Conservation (phyloP, 2,113 vertebrate species). For the Etheostoma cragini region DNA sequence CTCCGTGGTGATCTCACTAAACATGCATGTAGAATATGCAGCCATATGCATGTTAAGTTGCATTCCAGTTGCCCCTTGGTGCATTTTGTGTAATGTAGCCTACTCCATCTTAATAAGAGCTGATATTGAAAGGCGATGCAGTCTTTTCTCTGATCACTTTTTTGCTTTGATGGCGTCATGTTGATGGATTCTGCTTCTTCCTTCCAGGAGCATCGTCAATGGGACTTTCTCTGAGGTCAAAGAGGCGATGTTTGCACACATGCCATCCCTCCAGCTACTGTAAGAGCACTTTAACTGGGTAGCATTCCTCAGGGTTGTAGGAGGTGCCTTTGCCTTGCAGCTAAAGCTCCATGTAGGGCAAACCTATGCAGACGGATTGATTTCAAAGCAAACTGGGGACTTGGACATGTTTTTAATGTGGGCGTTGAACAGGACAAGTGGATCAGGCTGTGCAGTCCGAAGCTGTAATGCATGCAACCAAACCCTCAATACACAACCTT, state of each 20-base stretch:
- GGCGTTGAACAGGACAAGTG: background rate
- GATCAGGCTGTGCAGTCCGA: background rate
- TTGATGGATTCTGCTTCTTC: constrained; percentile 6
- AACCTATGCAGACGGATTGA: background rate
- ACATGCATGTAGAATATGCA: background rate
- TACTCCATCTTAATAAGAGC: constrained; percentile 2
- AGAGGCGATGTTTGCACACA: constrained; percentile 96
- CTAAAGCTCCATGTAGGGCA: background rate
- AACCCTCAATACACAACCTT: background rate
- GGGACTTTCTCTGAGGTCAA: constrained; percentile 95
- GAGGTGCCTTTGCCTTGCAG: background rate
- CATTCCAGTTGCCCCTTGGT: background rate
- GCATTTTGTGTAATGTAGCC: background rate
- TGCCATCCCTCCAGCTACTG: constrained; percentile 95
- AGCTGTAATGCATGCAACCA: background rate
- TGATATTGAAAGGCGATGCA: constrained; percentile 18
- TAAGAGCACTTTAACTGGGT: constrained; percentile 80
- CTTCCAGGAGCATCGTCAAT: constrained; percentile 94
- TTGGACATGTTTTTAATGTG: background rate
- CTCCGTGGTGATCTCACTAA: background rate
- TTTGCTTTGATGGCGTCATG: background rate
- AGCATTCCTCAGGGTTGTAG: background rate
- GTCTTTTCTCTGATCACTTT: constrained; percentile 17
- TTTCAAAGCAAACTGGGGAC: background rate
- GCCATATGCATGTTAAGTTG: background rate